phyloP scores from a whole-genome alignment of 1,140 invertebrate genomes.

The Homarus americanus region DNA sequence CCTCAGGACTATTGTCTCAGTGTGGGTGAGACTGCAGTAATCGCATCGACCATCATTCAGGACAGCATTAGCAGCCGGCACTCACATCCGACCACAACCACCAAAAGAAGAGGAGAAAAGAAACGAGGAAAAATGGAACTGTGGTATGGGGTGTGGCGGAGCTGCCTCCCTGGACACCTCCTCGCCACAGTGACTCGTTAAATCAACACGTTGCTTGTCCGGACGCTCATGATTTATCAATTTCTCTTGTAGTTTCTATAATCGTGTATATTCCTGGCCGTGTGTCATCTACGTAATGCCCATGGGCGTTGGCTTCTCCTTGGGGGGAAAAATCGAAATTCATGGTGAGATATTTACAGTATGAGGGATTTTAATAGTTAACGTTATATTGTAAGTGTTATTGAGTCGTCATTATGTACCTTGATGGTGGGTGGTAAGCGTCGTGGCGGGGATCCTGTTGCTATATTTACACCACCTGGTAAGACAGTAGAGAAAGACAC shows the following conservation, averaged over 20 bases:
- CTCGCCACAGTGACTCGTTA: not conserved
- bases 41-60: not conserved
- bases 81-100: not conserved
- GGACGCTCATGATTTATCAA: not conserved
- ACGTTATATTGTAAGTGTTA: not conserved
- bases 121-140: not conserved
- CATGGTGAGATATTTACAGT: too few relatives aligned
- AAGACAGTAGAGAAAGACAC: too few relatives aligned
- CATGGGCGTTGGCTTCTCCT: not conserved
- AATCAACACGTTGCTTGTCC: not conserved
- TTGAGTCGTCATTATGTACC: not conserved
- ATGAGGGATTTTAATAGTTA: too few relatives aligned
- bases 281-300: not conserved
- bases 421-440: too few relatives aligned
- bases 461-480: too few relatives aligned
- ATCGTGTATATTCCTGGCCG: not conserved
- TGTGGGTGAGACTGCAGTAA: not conserved
- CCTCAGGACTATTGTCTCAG: not conserved
- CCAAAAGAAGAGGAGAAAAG: not conserved
- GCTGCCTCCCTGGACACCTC: not conserved
- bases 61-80: not conserved
- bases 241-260: not conserved
- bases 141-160: not conserved
- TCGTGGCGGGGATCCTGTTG: too few relatives aligned
- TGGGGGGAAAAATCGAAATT: too few relatives aligned